These are phyloP conservation scores for Melinaea menophilus DNA, from an alignment of 2,888 invertebrate species.

Conservation along the genomic window DNA sequence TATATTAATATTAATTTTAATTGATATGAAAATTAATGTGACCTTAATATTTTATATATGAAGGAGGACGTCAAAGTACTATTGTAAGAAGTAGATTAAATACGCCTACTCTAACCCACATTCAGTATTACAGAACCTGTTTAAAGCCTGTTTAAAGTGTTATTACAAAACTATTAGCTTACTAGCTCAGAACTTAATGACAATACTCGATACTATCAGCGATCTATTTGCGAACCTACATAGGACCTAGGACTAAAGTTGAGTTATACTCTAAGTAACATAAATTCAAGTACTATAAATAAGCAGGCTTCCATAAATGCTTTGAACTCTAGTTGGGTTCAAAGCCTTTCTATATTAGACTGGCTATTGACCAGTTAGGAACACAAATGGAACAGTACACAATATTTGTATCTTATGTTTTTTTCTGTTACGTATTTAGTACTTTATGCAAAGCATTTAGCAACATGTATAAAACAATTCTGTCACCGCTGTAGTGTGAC, in stretches of 20 bases:
- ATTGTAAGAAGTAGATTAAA: not conserved
- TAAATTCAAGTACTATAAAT: conserved; percentile 1
- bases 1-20: no score
- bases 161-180: conserved; percentile 17
- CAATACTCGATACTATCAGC: conserved; percentile 7
- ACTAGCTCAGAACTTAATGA: conserved; percentile 9
- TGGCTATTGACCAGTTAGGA: no score
- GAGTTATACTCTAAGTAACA: not conserved
- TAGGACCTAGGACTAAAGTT: no score
- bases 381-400: no score
- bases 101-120: conserved; percentile 22
- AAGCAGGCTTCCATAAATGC: conserved; percentile 9
- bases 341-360: no score
- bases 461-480: not conserved
- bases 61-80: not conserved
- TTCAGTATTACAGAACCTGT: conserved; percentile 22
- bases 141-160: conserved; percentile 5
- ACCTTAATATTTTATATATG: no score
- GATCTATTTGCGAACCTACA: not conserved
- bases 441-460: not conserved
- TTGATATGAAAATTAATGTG: no score
- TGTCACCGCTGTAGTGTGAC: not conserved
- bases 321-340: no score
- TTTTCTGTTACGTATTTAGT: not conserved
- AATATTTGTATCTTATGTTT: no score